A percentile compares a stretch with the other conserved stretches of the same genome.
Evolutionary conservation across 2,797 vertebrate species (phyloP).

Genomic region (Enteromius argenteus): DNA sequence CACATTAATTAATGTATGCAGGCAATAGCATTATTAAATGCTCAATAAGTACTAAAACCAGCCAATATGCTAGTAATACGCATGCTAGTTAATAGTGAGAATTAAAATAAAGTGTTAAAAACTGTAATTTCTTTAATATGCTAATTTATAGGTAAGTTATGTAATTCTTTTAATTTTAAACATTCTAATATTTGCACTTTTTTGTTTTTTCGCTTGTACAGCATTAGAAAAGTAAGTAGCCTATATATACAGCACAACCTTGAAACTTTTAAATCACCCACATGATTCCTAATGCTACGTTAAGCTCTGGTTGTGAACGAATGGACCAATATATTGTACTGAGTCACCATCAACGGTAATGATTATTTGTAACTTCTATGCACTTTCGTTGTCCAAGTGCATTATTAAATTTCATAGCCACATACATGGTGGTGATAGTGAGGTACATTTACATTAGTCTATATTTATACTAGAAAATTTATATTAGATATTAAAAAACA

Average conservation of each 20-base stretch:
- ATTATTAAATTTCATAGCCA: neutral
- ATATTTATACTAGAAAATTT: neutral
- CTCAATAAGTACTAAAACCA: neutral
- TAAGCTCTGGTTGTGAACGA: neutral
- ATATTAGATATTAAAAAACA: neutral
- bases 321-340: conserved; percentile 12
- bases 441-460: neutral
- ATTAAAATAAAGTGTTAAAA: neutral
- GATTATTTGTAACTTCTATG: neutral
- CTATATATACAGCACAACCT: neutral
- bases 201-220: neutral
- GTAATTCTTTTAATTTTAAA: neutral
- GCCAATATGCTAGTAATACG: neutral
- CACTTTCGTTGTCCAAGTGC: neutral
- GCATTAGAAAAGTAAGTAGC: neutral
- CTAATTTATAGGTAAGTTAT: neutral
- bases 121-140: neutral
- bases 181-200: neutral
- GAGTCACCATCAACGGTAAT: neutral
- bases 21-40: neutral
- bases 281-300: neutral
- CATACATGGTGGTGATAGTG: neutral
- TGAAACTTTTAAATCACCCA: neutral
- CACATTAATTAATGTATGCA: neutral
- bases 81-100: neutral